Conservation (phyloP, 2,888 invertebrate species). For the Tachina grossa region DNA sequence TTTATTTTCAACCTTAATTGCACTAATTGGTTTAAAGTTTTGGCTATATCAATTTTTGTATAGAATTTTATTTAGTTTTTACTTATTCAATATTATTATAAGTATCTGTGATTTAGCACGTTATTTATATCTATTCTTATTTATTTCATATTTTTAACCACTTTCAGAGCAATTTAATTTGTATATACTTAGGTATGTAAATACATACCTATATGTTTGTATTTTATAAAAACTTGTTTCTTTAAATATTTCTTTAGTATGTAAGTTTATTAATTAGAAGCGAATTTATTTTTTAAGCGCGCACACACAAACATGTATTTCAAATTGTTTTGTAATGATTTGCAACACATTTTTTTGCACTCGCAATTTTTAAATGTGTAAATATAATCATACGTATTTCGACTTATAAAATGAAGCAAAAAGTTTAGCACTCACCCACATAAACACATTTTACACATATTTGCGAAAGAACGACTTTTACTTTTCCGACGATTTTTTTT, state of each 20-base stretch:
- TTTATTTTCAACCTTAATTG: too few species aligned
- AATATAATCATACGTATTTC: neutral
- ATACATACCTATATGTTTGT: neutral
- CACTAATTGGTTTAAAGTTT: too few species aligned
- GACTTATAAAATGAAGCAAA: neutral
- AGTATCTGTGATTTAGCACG: too few species aligned
- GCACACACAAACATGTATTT: neutral
- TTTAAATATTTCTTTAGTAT: neutral
- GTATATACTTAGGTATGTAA: neutral
- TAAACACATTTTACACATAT: slow-evolving; percentile 80
- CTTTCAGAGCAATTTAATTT: slow-evolving; percentile 5
- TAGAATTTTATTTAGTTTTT: slow-evolving; percentile 2
- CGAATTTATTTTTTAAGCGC: slow-evolving; percentile 21
- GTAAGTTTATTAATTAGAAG: slow-evolving; percentile 23
- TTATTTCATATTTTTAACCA: neutral
- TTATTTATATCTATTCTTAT: neutral
- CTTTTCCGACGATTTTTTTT: slow-evolving; percentile 81
- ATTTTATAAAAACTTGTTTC: slow-evolving; percentile 32
- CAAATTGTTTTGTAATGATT: neutral
- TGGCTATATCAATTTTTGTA: neutral
- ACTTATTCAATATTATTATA: too few species aligned
- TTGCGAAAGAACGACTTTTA: slow-evolving; percentile 80
- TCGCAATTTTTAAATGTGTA: neutral
- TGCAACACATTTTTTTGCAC: neutral
- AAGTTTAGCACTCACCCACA: slow-evolving; percentile 80